These are phyloP conservation scores for Pseudoips prasinana DNA, from an alignment of 2,888 invertebrate genomes.

Conservation along the genomic window DNA sequence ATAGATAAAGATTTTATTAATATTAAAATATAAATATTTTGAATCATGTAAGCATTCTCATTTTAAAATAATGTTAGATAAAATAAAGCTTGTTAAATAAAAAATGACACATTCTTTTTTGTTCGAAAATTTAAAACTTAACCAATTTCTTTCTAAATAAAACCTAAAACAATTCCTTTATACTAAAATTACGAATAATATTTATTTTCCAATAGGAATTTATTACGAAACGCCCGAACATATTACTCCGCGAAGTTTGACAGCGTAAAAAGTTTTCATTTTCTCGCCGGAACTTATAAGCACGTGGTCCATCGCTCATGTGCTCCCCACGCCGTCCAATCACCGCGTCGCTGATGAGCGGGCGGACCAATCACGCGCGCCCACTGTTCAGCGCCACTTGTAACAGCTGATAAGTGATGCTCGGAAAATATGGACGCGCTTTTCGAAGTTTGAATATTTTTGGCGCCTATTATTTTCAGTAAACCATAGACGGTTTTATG, in stretches of 20 bases:
- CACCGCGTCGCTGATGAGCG: conserved; percentile 66
- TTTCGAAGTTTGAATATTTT: conserved; percentile 14
- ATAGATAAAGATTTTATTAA: too few relatives aligned
- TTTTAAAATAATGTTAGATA: too few relatives aligned
- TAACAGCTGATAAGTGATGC: conserved; percentile 73
- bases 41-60: too few relatives aligned
- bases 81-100: too few relatives aligned
- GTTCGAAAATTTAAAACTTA: too few relatives aligned
- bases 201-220: too few relatives aligned
- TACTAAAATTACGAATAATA: too few relatives aligned
- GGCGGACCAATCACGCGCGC: conserved; percentile 52
- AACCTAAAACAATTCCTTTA: too few relatives aligned
- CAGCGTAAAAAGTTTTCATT: conserved; percentile 63
- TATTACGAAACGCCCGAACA: too few relatives aligned
- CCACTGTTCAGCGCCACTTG: conserved; percentile 67
- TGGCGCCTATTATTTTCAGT: neutral
- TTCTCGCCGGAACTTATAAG: conserved; percentile 70
- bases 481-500: neutral
- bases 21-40: too few relatives aligned
- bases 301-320: conserved; percentile 77
- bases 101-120: too few relatives aligned
- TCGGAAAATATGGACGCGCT: conserved; percentile 26
- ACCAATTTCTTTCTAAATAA: too few relatives aligned
- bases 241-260: neutral
- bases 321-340: conserved; percentile 66